phyloP scores from a whole-genome alignment of 2,113 vertebrate genomes.

The Perccottus glenii region DNA sequence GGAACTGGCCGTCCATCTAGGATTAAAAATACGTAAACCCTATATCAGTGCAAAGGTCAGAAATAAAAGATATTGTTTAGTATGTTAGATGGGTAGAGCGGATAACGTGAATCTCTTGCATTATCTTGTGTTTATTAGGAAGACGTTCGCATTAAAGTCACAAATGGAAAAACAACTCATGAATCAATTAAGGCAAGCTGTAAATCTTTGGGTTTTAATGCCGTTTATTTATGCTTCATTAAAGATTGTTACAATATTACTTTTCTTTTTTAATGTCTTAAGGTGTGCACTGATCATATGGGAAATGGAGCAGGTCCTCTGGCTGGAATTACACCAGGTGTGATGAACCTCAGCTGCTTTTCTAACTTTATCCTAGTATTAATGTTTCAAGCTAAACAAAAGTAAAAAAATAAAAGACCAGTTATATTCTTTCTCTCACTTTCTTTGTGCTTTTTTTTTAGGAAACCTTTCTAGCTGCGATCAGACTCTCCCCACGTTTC shows the following conservation, averaged over 20 bases:
- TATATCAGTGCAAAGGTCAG: conserved; percentile 87
- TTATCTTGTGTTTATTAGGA: conserved; percentile 29
- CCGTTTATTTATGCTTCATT: not conserved
- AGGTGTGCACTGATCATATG: conserved; percentile 33
- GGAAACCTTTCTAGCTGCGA: not conserved
- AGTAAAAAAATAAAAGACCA: too few species aligned
- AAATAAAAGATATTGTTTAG: not conserved
- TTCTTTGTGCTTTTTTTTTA: not conserved
- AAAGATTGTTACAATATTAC: not conserved
- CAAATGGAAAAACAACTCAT: conserved; percentile 37
- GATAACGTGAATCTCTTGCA: not conserved
- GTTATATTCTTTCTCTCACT: too few species aligned
- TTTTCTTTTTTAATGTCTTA: not conserved
- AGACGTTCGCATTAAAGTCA: not conserved
- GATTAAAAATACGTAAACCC: conserved; percentile 87
- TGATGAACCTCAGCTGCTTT: conserved; percentile 32
- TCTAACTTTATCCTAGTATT: not conserved
- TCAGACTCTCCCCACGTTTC: conserved; percentile 48
- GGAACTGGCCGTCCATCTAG: conserved; percentile 87
- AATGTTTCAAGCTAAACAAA: not conserved
- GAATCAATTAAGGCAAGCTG: conserved; percentile 29
- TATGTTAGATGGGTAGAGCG: not conserved
- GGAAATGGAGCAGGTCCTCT: conserved; percentile 80
- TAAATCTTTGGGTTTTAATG: not conserved
- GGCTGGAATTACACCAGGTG: conserved; percentile 85